A percentile compares a stretch with the other conserved stretches of the same genome.
These are phyloP conservation scores for Mythimna pallens DNA, from an alignment of 2,888 invertebrate genomes.

Conservation along the genomic window DNA sequence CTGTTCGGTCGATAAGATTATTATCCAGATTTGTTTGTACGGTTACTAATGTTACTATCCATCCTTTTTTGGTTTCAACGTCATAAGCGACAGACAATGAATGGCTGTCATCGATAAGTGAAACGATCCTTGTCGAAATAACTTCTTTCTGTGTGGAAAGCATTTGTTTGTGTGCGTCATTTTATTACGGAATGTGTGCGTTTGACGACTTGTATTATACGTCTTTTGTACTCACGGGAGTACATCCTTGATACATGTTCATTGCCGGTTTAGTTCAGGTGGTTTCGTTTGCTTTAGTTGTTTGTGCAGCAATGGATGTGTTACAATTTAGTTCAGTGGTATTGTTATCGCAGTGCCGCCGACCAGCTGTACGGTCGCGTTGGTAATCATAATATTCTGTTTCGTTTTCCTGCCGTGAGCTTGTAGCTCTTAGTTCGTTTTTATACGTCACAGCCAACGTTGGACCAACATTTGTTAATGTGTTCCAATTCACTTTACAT, in stretches of 20 bases:
- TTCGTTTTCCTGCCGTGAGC: conserved; percentile 82
- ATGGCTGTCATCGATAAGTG: conserved; percentile 65
- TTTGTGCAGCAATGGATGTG: conserved; percentile 65
- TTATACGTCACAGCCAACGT: conserved; percentile 64
- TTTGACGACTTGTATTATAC: conserved; percentile 56
- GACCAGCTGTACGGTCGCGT: conserved; percentile 82
- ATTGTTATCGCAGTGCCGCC: conserved; percentile 62
- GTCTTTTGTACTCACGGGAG: background rate
- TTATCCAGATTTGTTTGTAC: conserved; percentile 28
- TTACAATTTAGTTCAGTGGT: conserved; percentile 32
- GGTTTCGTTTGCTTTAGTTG: background rate
- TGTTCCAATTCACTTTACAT: conserved; percentile 36
- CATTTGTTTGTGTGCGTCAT: conserved; percentile 62
- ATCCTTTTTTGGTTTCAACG: conserved; percentile 17
- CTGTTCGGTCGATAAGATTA: conserved; percentile 25
- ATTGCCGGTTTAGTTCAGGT: conserved; percentile 12
- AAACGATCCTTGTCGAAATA: conserved; percentile 73
- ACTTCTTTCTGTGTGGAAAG: conserved; percentile 74
- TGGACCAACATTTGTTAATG: conserved; percentile 62
- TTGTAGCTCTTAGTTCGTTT: conserved; percentile 72
- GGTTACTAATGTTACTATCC: conserved; percentile 1
- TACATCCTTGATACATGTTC: conserved; percentile 8
- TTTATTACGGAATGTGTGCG: conserved; percentile 64
- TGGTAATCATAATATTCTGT: conserved; percentile 79
- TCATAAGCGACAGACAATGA: conserved; percentile 57